phyloP scores from a whole-genome alignment of 2,888 invertebrate genomes.

The Laspeyria flexula region DNA sequence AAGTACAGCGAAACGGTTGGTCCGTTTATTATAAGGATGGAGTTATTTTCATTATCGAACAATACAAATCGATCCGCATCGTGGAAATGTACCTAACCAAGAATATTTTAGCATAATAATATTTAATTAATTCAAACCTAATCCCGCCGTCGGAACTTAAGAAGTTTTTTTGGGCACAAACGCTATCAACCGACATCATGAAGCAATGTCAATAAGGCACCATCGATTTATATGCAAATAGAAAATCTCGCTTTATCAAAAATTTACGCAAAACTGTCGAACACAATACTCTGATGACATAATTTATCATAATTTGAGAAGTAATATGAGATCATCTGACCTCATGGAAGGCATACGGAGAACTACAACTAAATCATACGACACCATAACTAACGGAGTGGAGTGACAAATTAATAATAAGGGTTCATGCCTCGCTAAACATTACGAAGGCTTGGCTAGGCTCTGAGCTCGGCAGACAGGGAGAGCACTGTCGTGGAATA shows the following conservation, averaged over 20 bases:
- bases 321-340: neutral
- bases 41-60: too few relatives aligned
- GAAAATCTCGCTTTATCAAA: neutral
- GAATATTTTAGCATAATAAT: too few relatives aligned
- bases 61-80: too few relatives aligned
- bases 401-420: conserved; percentile 59
- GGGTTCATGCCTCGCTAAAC: conserved; percentile 55
- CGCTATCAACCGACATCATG: neutral
- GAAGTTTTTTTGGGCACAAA: neutral
- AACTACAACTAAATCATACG: conserved; percentile 18
- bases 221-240: neutral
- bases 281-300: neutral
- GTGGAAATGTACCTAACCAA: too few relatives aligned
- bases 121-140: neutral
- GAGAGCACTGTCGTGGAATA: conserved; percentile 56
- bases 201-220: neutral
- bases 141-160: neutral
- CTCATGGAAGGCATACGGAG: conserved; percentile 2
- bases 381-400: conserved; percentile 46
- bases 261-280: neutral
- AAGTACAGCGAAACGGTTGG: too few relatives aligned
- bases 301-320: neutral
- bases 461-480: conserved; percentile 30
- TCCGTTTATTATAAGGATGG: too few relatives aligned
- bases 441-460: conserved; percentile 38